phyloP scores from a whole-genome alignment of 2,113 vertebrate species.

The Cyrtonyx montezumae region DNA sequence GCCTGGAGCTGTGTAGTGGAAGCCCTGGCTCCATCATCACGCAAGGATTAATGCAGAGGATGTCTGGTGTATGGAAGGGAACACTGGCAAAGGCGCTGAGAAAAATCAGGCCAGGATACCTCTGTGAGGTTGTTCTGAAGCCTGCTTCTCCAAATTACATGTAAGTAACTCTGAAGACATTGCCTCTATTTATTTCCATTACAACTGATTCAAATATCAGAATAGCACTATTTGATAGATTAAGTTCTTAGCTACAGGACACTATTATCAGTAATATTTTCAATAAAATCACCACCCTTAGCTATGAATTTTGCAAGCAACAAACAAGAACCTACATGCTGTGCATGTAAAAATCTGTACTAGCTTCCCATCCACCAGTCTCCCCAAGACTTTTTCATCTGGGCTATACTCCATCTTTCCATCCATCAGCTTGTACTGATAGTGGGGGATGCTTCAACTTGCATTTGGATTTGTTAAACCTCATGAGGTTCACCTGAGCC shows the following conservation, averaged over 20 bases:
- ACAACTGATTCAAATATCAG: not conserved
- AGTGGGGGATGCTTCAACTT: too few relatives aligned
- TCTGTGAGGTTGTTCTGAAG: not conserved
- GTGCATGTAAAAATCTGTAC: not conserved
- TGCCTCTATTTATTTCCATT: not conserved
- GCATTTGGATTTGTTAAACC: too few relatives aligned
- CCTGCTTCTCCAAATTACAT: not conserved
- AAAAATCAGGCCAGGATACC: not conserved
- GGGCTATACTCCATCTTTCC: too few relatives aligned
- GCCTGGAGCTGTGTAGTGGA: rapidly evolving
- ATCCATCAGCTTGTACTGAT: too few relatives aligned
- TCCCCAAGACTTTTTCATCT: too few relatives aligned
- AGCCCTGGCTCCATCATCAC: rapidly evolving
- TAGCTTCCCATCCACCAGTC: not conserved
- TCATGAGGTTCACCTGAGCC: too few relatives aligned
- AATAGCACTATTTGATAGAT: not conserved
- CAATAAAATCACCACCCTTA: not conserved
- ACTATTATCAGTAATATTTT: not conserved
- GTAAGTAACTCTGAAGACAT: not conserved
- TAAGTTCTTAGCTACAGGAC: not conserved
- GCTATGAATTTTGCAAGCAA: not conserved
- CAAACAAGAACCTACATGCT: not conserved
- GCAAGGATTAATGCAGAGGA: rapidly evolving
- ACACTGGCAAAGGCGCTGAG: not conserved
- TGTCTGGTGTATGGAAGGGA: not conserved